These are phyloP conservation scores for Halcyon smyrnensis DNA, from an alignment of 2,797 vertebrate genomes.

Conservation along the genomic window DNA sequence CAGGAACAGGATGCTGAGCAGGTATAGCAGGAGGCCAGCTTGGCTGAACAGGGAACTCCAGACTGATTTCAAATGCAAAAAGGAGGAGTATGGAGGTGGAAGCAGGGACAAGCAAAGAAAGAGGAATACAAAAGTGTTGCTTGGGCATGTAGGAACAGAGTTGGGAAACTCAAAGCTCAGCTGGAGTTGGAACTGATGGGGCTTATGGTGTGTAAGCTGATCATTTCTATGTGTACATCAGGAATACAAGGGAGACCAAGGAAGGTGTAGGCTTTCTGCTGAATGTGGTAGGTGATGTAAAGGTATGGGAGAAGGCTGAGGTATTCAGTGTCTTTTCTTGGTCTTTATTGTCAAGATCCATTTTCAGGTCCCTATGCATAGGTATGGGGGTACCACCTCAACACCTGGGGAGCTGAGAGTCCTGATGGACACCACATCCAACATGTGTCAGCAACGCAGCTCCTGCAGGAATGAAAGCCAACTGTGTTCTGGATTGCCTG, in stretches of 20 bases:
- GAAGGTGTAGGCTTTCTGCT: not conserved
- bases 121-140: not conserved
- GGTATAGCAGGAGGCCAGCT: constrained; percentile 56
- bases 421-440: not conserved
- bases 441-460: accelerated
- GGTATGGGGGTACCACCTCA: accelerated
- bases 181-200: not conserved
- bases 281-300: not conserved
- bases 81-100: constrained; percentile 7
- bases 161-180: not conserved
- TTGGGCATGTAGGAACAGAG: not conserved
- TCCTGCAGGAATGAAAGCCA: not conserved
- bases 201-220: not conserved
- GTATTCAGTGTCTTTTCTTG: not conserved
- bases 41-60: constrained; percentile 1
- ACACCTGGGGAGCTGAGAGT: not conserved
- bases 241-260: not conserved
- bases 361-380: not conserved
- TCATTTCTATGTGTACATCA: not conserved
- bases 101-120: constrained; percentile 6
- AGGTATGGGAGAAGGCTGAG: not conserved
- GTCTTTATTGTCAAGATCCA: not conserved
- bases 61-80: constrained; percentile 56
- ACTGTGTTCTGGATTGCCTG: accelerated
- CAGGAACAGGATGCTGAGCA: constrained; percentile 55